Evolutionary conservation across 2,888 invertebrate species (phyloP).

Genomic region (Laothoe populi): DNA sequence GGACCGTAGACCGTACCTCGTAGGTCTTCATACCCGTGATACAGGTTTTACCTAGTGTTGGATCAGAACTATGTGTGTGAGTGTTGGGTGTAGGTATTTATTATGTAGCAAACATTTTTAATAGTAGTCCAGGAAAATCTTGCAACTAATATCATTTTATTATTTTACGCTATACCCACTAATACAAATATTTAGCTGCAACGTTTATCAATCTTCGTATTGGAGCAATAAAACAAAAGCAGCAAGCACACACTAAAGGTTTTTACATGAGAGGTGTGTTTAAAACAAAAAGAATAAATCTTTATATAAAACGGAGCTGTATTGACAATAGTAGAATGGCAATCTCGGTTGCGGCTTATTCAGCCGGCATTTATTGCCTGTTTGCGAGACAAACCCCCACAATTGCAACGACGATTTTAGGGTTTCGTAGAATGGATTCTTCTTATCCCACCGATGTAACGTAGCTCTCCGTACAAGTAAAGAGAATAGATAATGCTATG

Average conservation of each 20-base stretch:
- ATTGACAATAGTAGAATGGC: constrained; percentile 51
- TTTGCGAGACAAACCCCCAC: constrained; percentile 62
- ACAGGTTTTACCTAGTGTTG: no score
- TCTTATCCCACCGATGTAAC: constrained; percentile 58
- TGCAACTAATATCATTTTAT: no score
- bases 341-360: constrained; percentile 58
- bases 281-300: constrained; percentile 41
- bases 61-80: no score
- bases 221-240: neutral
- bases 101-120: no score
- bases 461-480: constrained; percentile 47
- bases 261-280: constrained; percentile 29
- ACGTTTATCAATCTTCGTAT: no score
- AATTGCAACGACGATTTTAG: constrained; percentile 64
- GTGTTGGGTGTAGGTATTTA: no score
- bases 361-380: constrained; percentile 61
- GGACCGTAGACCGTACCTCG: no score
- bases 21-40: no score
- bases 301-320: constrained; percentile 48
- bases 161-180: no score
- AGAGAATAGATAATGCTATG: constrained; percentile 58
- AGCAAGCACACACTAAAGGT: neutral
- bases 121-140: no score
- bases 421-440: constrained; percentile 63
- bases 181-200: no score